Percentiles rank a stretch among this genome's conserved stretches.
These are phyloP conservation scores for Mimachlamys varia DNA, from an alignment of 2,888 invertebrate species.

Conservation along the genomic window DNA sequence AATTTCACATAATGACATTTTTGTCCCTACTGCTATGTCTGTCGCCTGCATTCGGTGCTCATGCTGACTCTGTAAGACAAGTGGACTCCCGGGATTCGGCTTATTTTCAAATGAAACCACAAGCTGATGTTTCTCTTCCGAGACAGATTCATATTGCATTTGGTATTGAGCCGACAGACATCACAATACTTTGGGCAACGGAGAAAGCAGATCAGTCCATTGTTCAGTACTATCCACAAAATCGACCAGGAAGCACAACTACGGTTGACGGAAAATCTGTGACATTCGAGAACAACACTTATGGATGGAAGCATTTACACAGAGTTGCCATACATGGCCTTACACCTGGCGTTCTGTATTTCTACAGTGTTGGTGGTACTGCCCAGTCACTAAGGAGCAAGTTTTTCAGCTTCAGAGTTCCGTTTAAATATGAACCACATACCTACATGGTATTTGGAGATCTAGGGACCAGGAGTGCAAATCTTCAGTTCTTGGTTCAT, in stretches of 20 bases:
- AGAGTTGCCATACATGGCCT: conserved; percentile 66
- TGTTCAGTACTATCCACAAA: conserved; percentile 65
- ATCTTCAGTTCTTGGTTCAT: conserved; percentile 68
- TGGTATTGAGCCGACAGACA: conserved; percentile 63
- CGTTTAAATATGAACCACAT: conserved; percentile 67
- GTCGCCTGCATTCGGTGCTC: background rate
- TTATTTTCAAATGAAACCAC: background rate
- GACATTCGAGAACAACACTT: conserved; percentile 59
- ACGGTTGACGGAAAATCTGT: conserved; percentile 58
- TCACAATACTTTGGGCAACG: conserved; percentile 72
- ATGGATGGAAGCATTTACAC: conserved; percentile 68
- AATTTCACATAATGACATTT: background rate
- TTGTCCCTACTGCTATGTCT: background rate
- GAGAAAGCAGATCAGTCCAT: conserved; percentile 56
- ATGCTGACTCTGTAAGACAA: background rate
- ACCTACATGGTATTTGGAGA: conserved; percentile 78
- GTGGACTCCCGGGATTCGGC: background rate
- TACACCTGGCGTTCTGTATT: conserved; percentile 64
- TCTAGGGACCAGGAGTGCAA: conserved; percentile 69
- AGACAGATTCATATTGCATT: conserved; percentile 72
- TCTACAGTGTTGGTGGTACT: conserved; percentile 65
- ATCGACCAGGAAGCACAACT: conserved; percentile 51
- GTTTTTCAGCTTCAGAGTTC: conserved; percentile 74
- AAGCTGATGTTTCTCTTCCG: conserved; percentile 47
- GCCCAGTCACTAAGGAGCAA: conserved; percentile 62